A percentile compares a stretch with the other conserved stretches of the same genome.
These are phyloP conservation scores for Cheilosia vulpina DNA, from an alignment of 2,888 invertebrate species.

Conservation along the genomic window DNA sequence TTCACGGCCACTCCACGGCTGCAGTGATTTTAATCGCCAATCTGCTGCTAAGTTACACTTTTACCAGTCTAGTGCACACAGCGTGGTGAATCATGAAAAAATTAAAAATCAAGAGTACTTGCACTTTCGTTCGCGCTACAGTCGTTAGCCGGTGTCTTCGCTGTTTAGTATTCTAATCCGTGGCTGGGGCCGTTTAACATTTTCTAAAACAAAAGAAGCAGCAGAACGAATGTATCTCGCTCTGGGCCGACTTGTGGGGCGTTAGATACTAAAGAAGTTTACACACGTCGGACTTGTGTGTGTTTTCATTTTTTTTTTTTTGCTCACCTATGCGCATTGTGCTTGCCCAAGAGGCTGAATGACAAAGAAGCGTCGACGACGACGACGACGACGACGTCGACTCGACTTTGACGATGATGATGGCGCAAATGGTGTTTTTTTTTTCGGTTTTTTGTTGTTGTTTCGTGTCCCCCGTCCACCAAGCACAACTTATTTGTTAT, in stretches of 20 bases:
- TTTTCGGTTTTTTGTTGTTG: conserved; percentile 39
- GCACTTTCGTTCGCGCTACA: conserved; percentile 62
- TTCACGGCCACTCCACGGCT: conserved; percentile 54
- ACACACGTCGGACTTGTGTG: conserved; percentile 50
- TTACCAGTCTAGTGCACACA: conserved; percentile 52
- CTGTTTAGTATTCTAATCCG: conserved; percentile 65
- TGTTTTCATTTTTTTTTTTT: neutral
- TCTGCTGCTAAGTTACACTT: conserved; percentile 49
- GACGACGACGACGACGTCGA: too few relatives aligned
- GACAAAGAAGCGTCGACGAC: conserved; percentile 46
- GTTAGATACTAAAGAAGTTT: conserved; percentile 71
- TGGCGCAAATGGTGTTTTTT: conserved; percentile 59
- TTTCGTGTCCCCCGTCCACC: conserved; percentile 22
- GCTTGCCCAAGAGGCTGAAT: conserved; percentile 61
- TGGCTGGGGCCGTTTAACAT: conserved; percentile 22
- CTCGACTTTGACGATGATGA: conserved; percentile 55
- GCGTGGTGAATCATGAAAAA: conserved; percentile 62
- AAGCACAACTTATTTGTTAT: conserved; percentile 64
- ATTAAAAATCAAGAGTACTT: conserved; percentile 59
- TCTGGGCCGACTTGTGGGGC: conserved; percentile 27
- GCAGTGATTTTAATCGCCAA: conserved; percentile 21
- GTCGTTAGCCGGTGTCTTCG: conserved; percentile 20
- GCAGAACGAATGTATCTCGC: conserved; percentile 18
- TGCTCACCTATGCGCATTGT: conserved; percentile 26
- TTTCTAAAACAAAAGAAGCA: conserved; percentile 37